Conservation (phyloP, 2,797 vertebrate species). For the Syndactyla subalaris region DNA sequence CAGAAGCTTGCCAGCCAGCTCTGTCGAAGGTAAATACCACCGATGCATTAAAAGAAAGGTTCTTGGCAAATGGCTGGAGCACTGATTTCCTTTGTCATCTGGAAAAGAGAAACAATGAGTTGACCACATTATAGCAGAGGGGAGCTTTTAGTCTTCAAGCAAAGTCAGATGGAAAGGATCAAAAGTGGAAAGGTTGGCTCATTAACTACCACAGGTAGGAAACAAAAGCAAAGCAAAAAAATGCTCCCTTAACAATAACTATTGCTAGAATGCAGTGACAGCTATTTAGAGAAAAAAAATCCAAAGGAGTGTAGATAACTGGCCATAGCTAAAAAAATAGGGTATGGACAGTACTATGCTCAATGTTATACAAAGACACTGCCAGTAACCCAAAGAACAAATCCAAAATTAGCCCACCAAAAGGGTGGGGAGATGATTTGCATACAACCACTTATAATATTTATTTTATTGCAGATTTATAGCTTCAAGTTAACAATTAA, state of each 20-base stretch:
- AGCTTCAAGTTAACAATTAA: background rate
- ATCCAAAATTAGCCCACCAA: background rate
- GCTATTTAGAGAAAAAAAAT: background rate
- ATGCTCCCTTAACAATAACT: background rate
- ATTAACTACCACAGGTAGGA: background rate
- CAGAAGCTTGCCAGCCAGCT: constrained; percentile 91
- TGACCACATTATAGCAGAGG: background rate
- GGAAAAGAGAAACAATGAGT: constrained; percentile 58
- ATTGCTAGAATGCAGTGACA: background rate
- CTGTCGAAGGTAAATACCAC: constrained; percentile 94
- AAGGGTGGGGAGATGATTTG: background rate
- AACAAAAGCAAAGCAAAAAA: background rate
- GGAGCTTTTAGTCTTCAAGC: background rate
- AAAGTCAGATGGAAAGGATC: background rate
- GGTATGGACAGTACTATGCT: background rate
- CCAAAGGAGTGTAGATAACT: background rate
- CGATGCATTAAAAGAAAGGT: constrained; percentile 94
- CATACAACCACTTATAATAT: background rate
- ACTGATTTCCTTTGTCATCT: constrained; percentile 88
- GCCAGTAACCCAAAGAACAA: background rate
- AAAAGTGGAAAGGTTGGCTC: background rate
- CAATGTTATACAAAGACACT: background rate
- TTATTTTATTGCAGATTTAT: background rate
- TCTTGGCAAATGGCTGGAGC: constrained; percentile 84
- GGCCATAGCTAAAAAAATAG: background rate